Conservation (phyloP, 2,113 vertebrate species). For the Dissostichus mawsoni region DNA sequence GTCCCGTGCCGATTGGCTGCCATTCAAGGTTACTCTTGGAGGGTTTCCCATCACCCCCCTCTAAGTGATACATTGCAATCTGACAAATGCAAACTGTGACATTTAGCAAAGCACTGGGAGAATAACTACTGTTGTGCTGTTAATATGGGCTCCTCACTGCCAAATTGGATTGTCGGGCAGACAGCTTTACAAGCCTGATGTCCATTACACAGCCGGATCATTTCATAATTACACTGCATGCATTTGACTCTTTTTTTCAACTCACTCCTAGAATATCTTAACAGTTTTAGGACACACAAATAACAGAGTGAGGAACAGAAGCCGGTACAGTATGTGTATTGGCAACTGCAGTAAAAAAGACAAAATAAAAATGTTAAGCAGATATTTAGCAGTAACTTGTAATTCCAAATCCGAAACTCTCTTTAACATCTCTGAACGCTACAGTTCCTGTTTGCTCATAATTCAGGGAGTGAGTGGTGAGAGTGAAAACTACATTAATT, state of each 20-base stretch:
- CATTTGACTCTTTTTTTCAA: slow-evolving; percentile 20
- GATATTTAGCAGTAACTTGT: not conserved
- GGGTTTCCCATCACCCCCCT: slow-evolving; percentile 81
- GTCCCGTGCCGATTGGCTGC: slow-evolving; percentile 82
- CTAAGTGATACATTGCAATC: slow-evolving; percentile 85
- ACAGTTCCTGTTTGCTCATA: slow-evolving; percentile 31
- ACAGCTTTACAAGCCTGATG: slow-evolving; percentile 68
- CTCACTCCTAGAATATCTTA: slow-evolving; percentile 17
- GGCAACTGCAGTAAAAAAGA: not conserved
- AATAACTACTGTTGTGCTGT: slow-evolving; percentile 77
- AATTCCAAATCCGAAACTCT: not conserved
- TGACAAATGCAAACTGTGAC: slow-evolving; percentile 86
- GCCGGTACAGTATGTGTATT: not conserved
- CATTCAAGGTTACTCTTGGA: slow-evolving; percentile 85
- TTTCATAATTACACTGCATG: slow-evolving; percentile 53
- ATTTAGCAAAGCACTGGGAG: slow-evolving; percentile 83
- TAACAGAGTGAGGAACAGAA: not conserved
- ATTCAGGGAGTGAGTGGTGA: slow-evolving; percentile 18
- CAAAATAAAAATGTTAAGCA: slow-evolving; percentile 5
- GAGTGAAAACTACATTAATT: slow-evolving; percentile 59
- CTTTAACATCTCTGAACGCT: slow-evolving; percentile 12
- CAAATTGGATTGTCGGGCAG: slow-evolving; percentile 67
- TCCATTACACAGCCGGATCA: slow-evolving; percentile 65
- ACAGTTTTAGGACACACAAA: slow-evolving; percentile 19
- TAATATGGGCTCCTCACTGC: slow-evolving; percentile 73